Evolutionary conservation across 2,888 invertebrate species (phyloP), one percentile per base, ranked within the genome.

Genomic region (Rhamnusium bicolor): DNA sequence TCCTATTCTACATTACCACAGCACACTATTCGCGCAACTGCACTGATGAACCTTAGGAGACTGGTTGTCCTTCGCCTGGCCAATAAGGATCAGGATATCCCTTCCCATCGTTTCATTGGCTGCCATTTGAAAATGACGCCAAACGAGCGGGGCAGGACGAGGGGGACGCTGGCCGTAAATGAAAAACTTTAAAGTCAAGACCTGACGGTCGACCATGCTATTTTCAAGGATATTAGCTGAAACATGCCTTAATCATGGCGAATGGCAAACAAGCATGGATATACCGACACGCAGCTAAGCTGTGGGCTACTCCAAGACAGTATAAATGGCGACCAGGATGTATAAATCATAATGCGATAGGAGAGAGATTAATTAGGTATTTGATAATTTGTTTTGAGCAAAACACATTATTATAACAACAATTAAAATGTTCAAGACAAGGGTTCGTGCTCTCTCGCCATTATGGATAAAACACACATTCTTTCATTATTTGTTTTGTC

Each of bases 41-140:
- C 81, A 84, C 84, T 58, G 75, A 67, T 69, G 72, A 73, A 72
- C 77, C 66, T 69, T 69, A 12, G 69, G 75, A 79, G 78, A 82
- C 81, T 84, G 85, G 86, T 85, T 81, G 86, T 85, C 86, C 86
- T 87, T 86, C 86, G 82, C 61, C 40, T 75, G 77, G 71, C 87
- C 86, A 87, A 87, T 86, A 79, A 78, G 76, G 78, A 75, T 74
- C 67, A 75, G 69, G 71, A 71, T 77, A 76, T 78, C 86, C 87
- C 86, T 83, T 82, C 86, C 84, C 74, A 74, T 29, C 21, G 68
- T 72, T 77, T 81, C 81, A 87, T 87, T 87, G 87, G 87, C 81
- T 80, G 82, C 62, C 75, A 75, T 76, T 79, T 76, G 83, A 84
- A 84, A 84, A 84, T 83, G 84, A 82, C 82, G 82, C 78, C 75